Evolutionary conservation across 1,140 invertebrate genomes (phyloP), one percentile per base, ranked within the genome.

Genomic region (Pogonomyrmex barbatus): DNA sequence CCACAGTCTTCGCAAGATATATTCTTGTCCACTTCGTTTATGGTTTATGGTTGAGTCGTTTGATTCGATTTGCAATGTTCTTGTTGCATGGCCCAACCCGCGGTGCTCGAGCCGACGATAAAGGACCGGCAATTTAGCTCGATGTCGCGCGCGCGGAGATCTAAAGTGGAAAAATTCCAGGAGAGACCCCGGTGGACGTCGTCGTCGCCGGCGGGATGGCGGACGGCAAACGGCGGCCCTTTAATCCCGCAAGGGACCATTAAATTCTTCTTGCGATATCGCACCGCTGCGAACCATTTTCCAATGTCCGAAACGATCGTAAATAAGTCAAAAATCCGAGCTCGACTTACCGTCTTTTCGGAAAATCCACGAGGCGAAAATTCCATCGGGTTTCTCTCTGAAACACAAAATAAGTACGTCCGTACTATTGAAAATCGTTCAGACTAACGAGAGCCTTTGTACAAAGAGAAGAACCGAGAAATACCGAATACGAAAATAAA

Each of bases 1-100:
- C 95, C 95, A 91, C 94, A 95, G 94, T 95, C 94, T 94, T 94
- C 95, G 92, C 94, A 94, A 95, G 93, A 93, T 93, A 91, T 89
- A 91, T 88, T 92, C 88, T 90, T 91, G 92, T 92, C 85, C 88
- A 91, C 88, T 92, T 91, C 89, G 90, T 92, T 92, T 92, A 90
- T 91, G 88, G 89, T 92, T 93, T 92, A 92, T 93, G 93, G 91
- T 93, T 92, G 90, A 93, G 91, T 93, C 92, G 92, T 93, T 94
- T 93, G 85, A 93, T 91, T 91, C 88, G 91, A 94, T 93, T 94
- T 93, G 91, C 91, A 90, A 94, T 95, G 93, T 95, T 94, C 92
- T 91, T 93, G 94, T 94, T 95, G 94, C 94, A 95, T 95, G 94
- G 93, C 94, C 94, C 91, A 87, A 94, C 93, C 91, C 92, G 92